Evolutionary conservation across 2,113 vertebrate species (phyloP).

Genomic region (Nematolebias whitei): DNA sequence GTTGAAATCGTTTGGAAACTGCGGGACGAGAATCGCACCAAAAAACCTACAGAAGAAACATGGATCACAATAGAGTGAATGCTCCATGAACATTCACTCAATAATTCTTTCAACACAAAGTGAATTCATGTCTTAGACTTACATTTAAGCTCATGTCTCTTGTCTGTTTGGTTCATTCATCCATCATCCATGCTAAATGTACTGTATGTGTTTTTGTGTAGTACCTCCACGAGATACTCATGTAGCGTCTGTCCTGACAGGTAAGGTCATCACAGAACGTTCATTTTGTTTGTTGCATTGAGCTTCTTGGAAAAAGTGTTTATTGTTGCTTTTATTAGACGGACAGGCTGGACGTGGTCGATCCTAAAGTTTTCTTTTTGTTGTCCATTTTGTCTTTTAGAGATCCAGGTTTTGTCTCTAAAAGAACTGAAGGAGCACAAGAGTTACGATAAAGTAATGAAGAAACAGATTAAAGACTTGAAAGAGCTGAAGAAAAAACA

Average conservation of each 20-base stretch:
- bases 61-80: no score
- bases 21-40: no score
- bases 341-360: neutral
- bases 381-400: constrained; percentile 63
- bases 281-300: neutral
- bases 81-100: no score
- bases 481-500: constrained; percentile 87
- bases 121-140: neutral
- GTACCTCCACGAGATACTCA: constrained; percentile 83
- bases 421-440: constrained; percentile 85
- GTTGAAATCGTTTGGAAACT: no score
- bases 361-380: neutral
- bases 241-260: constrained; percentile 83
- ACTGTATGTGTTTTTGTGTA: constrained; percentile 37
- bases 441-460: constrained; percentile 79
- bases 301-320: neutral
- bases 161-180: neutral
- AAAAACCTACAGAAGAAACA: no score
- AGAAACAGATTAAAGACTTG: constrained; percentile 86
- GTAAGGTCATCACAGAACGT: constrained; percentile 70
- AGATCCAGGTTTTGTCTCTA: constrained; percentile 70
- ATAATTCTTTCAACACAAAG: no score
- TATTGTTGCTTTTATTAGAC: neutral
- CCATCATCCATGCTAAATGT: constrained; percentile 44
- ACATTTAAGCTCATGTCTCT: no score